Evolutionary conservation across 2,888 invertebrate species (phyloP), one percentile per base, ranked within the genome.

Genomic region (Criorhina ranunculi): DNA sequence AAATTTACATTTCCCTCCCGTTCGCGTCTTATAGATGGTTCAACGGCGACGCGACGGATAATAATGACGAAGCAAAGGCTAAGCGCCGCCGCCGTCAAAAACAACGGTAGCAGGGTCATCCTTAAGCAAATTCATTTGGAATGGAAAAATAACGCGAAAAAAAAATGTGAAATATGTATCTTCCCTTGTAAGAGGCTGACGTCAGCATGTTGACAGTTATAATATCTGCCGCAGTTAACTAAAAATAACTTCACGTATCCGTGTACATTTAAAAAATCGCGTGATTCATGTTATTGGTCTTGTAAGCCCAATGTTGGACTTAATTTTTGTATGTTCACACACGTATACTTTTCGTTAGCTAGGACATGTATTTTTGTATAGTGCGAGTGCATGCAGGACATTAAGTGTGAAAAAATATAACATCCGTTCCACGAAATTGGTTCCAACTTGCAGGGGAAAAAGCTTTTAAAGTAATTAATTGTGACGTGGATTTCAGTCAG

Each of bases 111-210:
- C 46, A 53, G 46, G 53, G 67, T 75, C 66, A 66, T 73, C 70
- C 78, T 72, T 72, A 72, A 77, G 72, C 64, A 77, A 82, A 75
- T 62, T 80, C 67, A 75, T 75, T 80, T 49, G 35, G 79, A 80
- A 73, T 78, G 62, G 64, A 35, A 42, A 73, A 72, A 80, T 79
- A 66, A 80, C 66, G 59, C 57, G 31, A 66, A 66, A 40, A 49
- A 64, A n/a, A 69, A 69, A 76, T 12, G 35, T 31, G 35, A 44
- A 62, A 40, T 5, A 31, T 40, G 9, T n/a, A 37, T 49, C 49
- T 49, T 7, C 9, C n/a, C 67, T 19, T 31, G 33, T 31, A 33
- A 12, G 57, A 24, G 57, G 49, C 35, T 76, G 76, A 76, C 76
- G 59, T 67, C 76, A 76, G 33, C 66, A 40, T 49, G 76, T 24